phyloP scores from a whole-genome alignment of 2,113 vertebrate species.

The Lanius collurio region DNA sequence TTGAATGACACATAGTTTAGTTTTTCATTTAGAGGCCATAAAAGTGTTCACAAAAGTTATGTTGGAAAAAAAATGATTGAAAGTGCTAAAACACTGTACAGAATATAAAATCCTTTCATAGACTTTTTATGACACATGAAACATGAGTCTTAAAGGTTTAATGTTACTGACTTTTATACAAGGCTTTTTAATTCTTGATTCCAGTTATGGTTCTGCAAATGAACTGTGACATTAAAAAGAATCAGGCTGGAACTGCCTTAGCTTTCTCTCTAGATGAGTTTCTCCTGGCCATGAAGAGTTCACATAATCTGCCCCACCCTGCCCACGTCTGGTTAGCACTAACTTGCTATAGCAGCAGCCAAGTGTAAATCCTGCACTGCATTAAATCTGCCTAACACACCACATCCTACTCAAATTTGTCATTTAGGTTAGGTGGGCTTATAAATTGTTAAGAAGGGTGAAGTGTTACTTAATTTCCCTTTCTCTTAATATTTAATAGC shows the following conservation, averaged over 20 bases:
- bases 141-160: conserved; percentile 88
- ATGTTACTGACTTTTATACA: conserved; percentile 87
- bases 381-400: conserved; percentile 54
- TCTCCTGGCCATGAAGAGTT: conserved; percentile 67
- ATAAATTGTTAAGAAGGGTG: conserved; percentile 56
- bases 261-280: conserved; percentile 75
- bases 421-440: conserved; percentile 58
- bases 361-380: conserved; percentile 57
- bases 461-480: conserved; percentile 60
- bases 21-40: conserved; percentile 88
- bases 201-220: conserved; percentile 86
- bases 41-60: conserved; percentile 89
- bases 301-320: conserved; percentile 57
- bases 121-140: conserved; percentile 88
- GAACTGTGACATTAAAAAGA: conserved; percentile 88
- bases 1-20: conserved; percentile 88
- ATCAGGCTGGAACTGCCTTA: conserved; percentile 78
- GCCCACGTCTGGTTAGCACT: conserved; percentile 59
- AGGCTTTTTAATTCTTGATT: conserved; percentile 87
- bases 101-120: conserved; percentile 88
- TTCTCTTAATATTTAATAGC: conserved; percentile 53
- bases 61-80: conserved; percentile 84
- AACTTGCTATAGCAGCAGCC: conserved; percentile 35
- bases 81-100: conserved; percentile 84
- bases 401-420: conserved; percentile 58